Evolutionary conservation across 2,797 vertebrate genomes (phyloP), one percentile per base, ranked within the genome.

Genomic region (Geotrypetes seraphini): DNA sequence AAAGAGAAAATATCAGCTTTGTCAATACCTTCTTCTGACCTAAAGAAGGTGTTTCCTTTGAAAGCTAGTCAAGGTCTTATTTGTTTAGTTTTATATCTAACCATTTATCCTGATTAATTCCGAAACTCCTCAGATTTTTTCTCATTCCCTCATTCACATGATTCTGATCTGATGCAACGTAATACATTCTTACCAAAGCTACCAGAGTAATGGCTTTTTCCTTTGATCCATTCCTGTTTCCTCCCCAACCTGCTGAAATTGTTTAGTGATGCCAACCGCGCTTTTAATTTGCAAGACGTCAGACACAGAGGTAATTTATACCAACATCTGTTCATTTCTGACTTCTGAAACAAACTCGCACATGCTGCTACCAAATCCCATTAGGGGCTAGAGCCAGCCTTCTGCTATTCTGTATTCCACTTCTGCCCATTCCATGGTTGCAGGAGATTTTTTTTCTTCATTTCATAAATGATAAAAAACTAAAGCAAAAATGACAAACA

Each of bases 281-380:
- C 83, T 84, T 92, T 91, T 89, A 86, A 90, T 95, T 89, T 89
- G 85, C 77, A 75, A 81, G 79, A 78, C 76, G 83, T 88, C 83
- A 87, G 84, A 83, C 70, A 59, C 75, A 71, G 76, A 84, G 77
- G 85, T 84, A 88, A 95, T 93, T 91, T 90, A 90, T 83, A 88
- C 81, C 74, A 91, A 91, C 91, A 91, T 90, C 89, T 93, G 90
- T 85, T 92, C 86, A 79, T 83, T 85, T 84, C 75, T 78, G 79
- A 85, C 80, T 86, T 79, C 78, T 81, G 77, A 88, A 88, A 86
- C 77, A 87, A 83, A 82, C 83, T 82, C 59, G 34, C 81, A 86
- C 79, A 71, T 56, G 73, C 78, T 81, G 75, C 73, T 70, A 71
- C 75, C 71, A 81, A 82, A 85, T 83, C 75, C 80, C 79, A 81